Percentiles rank a stretch among this genome's conserved stretches.
These are phyloP conservation scores for Meteorus colon DNA, from an alignment of 2,888 invertebrate species.

Conservation along the genomic window DNA sequence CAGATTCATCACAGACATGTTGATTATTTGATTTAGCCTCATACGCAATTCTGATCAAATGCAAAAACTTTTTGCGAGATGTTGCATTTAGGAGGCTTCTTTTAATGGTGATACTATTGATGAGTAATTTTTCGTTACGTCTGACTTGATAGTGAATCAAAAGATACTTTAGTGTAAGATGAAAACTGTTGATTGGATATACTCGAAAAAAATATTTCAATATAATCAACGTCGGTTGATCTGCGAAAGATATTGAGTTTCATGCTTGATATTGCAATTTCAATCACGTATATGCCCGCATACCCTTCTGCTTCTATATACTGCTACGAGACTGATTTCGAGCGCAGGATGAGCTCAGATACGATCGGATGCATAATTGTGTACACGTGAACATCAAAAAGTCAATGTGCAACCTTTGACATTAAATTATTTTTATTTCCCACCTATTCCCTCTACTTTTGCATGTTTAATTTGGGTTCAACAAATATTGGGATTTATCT, in stretches of 20 bases:
- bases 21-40: background rate
- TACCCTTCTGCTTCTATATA: too few relatives aligned
- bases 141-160: background rate
- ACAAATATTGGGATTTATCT: background rate
- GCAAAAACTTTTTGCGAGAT: background rate
- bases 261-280: constrained; percentile 21
- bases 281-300: constrained; percentile 29
- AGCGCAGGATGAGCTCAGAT: constrained; percentile 20
- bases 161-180: background rate
- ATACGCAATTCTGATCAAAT: background rate
- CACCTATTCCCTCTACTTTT: background rate
- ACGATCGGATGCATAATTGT: constrained; percentile 18
- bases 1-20: background rate
- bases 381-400: background rate
- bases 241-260: background rate
- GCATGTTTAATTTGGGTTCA: background rate
- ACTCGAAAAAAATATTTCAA: background rate
- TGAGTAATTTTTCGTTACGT: background rate
- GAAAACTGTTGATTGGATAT: background rate
- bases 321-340: constrained; percentile 22
- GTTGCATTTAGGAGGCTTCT: background rate
- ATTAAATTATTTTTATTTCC: background rate
- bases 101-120: background rate
- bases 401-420: background rate
- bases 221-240: background rate